Conservation (phyloP, 2,888 invertebrate genomes). For the Agriotes lineatus region DNA sequence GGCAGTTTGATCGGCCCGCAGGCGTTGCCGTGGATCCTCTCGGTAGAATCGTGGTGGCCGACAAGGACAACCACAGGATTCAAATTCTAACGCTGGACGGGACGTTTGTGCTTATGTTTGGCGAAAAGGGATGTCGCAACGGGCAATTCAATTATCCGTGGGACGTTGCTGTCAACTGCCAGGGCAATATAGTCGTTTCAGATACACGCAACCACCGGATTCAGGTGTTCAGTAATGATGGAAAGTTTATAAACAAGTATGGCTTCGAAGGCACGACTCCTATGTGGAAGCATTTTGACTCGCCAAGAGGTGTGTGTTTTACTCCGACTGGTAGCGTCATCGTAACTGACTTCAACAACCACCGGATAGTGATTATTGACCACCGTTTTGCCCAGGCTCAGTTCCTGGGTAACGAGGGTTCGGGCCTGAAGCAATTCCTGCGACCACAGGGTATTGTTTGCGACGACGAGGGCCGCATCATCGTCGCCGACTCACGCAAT, state of each 20-base stretch:
- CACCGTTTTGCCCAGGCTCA: constrained; percentile 64
- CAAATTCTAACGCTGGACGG: constrained; percentile 88
- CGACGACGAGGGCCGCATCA: constrained; percentile 89
- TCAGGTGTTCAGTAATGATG: constrained; percentile 87
- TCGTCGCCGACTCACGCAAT: constrained; percentile 94
- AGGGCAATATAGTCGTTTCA: constrained; percentile 88
- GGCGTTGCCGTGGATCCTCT: constrained; percentile 84
- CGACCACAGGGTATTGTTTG: constrained; percentile 89
- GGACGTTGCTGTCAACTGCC: constrained; percentile 90
- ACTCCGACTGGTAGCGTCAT: constrained; percentile 86
- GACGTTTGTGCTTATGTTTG: constrained; percentile 85
- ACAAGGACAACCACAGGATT: constrained; percentile 96
- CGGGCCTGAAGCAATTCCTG: constrained; percentile 72
- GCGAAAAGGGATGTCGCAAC: constrained; percentile 86
- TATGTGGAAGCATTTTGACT: constrained; percentile 79
- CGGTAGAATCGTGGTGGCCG: constrained; percentile 90
- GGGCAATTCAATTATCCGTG: constrained; percentile 97
- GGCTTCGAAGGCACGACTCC: constrained; percentile 79
- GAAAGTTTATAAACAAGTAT: constrained; percentile 85
- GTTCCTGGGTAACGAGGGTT: constrained; percentile 73
- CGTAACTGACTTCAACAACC: constrained; percentile 96
- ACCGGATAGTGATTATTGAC: constrained; percentile 86
- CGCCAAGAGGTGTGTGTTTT: constrained; percentile 91
- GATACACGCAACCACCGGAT: constrained; percentile 95
- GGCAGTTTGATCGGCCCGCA: constrained; percentile 93